A percentile compares a stretch with the other conserved stretches of the same genome.
Conservation (phyloP, 2,888 invertebrate species). For the Tachystola acroxantha region DNA sequence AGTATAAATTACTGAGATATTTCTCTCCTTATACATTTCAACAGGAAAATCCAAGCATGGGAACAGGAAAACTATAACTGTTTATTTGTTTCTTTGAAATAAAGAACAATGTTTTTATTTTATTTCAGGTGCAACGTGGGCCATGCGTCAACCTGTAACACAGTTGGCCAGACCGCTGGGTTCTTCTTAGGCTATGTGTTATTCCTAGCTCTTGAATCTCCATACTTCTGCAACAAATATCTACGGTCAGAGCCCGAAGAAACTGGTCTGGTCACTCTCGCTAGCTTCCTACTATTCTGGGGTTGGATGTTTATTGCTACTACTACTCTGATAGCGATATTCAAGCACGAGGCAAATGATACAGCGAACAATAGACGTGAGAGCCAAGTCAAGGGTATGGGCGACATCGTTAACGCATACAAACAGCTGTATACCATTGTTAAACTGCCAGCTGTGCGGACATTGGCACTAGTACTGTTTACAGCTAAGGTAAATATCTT, state of each 20-base stretch:
- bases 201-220: slow-evolving; percentile 96
- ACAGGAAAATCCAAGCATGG: no score
- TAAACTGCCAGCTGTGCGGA: slow-evolving; percentile 88
- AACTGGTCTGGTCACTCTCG: slow-evolving; percentile 84
- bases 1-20: no score
- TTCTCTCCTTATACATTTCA: no score
- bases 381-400: slow-evolving; percentile 51
- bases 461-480: slow-evolving; percentile 87
- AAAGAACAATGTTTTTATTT: no score
- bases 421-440: slow-evolving; percentile 89
- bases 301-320: slow-evolving; percentile 93
- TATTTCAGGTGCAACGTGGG: slow-evolving; percentile 94
- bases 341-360: slow-evolving; percentile 89
- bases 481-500: slow-evolving; percentile 88
- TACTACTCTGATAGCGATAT: slow-evolving; percentile 91
- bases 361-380: slow-evolving; percentile 28
- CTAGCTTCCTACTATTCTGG: slow-evolving; percentile 96
- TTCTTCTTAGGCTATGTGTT: slow-evolving; percentile 97
- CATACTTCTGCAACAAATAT: slow-evolving; percentile 97
- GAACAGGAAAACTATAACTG: no score
- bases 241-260: slow-evolving; percentile 84
- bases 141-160: slow-evolving; percentile 99
- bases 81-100: no score
- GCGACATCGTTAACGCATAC: slow-evolving; percentile 84
- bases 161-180: slow-evolving; percentile 98